These are phyloP conservation scores for Keiferia lycopersicella DNA, from an alignment of 2,888 invertebrate species.

Conservation along the genomic window DNA sequence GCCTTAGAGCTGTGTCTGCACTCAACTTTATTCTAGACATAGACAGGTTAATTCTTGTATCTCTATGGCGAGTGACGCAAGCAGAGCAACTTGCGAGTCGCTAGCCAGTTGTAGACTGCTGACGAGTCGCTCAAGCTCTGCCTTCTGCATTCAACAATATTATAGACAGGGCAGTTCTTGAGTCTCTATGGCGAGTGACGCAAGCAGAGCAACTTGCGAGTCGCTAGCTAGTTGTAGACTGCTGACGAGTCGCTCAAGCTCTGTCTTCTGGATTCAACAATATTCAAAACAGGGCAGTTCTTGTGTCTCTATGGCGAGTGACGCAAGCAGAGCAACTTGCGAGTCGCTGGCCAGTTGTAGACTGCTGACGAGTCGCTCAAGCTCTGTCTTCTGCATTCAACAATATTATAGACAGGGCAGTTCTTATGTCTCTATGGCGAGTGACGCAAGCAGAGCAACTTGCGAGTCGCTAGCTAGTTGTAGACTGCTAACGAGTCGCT, in stretches of 20 bases:
- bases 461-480: no score
- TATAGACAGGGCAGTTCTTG: constrained; percentile 17
- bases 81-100: constrained; percentile 31
- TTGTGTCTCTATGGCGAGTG: background rate
- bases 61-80: constrained; percentile 2
- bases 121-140: constrained; percentile 37
- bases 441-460: no score
- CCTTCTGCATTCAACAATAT: constrained; percentile 20
- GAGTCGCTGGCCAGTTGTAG: constrained; percentile 44
- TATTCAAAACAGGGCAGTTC: background rate
- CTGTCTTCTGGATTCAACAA: no score
- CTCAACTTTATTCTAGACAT: background rate
- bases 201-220: no score
- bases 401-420: constrained; percentile 26
- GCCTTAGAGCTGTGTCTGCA: no score
- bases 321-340: constrained; percentile 26
- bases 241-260: no score
- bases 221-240: no score
- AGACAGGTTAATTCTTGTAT: background rate
- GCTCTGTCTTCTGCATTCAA: constrained; percentile 30
- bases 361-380: constrained; percentile 39
- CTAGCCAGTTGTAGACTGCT: constrained; percentile 47
- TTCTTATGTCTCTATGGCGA: no score
- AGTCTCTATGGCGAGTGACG: no score
- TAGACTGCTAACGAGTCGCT: no score